Evolutionary conservation across 2,113 vertebrate species (phyloP).

Genomic region (Sciurus niger): DNA sequence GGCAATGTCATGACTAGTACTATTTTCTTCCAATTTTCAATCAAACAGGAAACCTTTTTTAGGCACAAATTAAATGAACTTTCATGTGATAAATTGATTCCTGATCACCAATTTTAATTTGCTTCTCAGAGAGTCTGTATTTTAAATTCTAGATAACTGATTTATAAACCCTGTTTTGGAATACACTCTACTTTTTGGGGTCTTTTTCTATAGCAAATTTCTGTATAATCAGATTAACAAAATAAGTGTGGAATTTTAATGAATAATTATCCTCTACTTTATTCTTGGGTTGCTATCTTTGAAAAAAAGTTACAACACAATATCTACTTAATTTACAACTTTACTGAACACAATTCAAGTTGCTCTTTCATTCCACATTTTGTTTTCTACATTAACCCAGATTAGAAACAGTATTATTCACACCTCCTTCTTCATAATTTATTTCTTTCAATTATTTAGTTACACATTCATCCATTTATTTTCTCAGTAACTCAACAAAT

Average conservation of each 20-base stretch:
- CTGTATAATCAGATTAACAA: background rate
- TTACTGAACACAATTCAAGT: background rate
- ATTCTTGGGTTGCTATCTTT: background rate
- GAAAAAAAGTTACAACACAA: constrained; percentile 36
- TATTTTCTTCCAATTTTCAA: constrained; percentile 43
- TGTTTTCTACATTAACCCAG: background rate
- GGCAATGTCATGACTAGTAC: background rate
- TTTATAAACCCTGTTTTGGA: constrained; percentile 42
- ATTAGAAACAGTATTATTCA: constrained; percentile 20
- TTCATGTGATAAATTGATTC: background rate
- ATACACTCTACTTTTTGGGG: background rate
- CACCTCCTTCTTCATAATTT: constrained; percentile 24
- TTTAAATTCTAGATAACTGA: constrained; percentile 53
- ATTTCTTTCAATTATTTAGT: constrained; percentile 12
- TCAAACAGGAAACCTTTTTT: background rate
- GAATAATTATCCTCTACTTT: background rate
- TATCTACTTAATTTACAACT: background rate
- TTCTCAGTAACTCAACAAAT: background rate
- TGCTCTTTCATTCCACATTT: background rate
- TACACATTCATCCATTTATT: background rate
- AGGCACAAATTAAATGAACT: background rate
- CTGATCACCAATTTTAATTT: constrained; percentile 43
- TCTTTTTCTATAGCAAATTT: constrained; percentile 38
- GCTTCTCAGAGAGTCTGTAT: background rate
- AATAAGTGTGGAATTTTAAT: constrained; percentile 18